Percentiles rank a stretch among this genome's conserved stretches.
phyloP scores from a whole-genome alignment of 2,113 vertebrate species.

The Pelvicachromis taeniatus region DNA sequence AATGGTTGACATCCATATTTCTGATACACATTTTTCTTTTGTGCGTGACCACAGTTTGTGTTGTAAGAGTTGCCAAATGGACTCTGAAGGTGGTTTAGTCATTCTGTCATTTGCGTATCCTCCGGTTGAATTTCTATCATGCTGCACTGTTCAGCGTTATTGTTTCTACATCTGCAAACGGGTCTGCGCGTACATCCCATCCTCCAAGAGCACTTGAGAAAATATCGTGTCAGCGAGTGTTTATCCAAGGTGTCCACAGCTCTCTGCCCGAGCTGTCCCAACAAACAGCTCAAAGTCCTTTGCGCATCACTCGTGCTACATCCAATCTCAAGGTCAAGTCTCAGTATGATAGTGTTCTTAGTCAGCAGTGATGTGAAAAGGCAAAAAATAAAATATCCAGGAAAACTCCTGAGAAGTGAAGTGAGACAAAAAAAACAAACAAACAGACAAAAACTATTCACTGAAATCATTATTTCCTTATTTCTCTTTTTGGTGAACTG shows the following conservation, averaged over 20 bases:
- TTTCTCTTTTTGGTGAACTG: neutral
- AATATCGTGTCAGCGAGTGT: neutral
- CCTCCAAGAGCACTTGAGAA: neutral
- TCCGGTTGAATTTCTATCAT: neutral
- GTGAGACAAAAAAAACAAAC: neutral
- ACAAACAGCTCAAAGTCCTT: neutral
- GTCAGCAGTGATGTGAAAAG: neutral
- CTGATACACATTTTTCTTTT: neutral
- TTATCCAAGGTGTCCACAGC: neutral
- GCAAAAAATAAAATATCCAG: neutral
- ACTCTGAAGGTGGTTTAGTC: neutral
- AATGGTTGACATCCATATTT: neutral
- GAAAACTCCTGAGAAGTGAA: neutral
- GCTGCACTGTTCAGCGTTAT: neutral
- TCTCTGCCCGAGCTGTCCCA: neutral
- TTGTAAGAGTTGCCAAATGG: neutral
- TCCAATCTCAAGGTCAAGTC: neutral
- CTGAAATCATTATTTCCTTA: neutral
- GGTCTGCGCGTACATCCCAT: neutral
- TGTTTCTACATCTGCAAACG: neutral
- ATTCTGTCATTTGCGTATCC: neutral
- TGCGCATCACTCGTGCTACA: neutral
- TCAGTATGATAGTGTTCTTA: neutral
- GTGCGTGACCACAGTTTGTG: neutral
- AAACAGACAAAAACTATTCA: neutral